Conservation (phyloP, 2,888 invertebrate genomes). For the Caenorhabditis drosophilae region DNA sequence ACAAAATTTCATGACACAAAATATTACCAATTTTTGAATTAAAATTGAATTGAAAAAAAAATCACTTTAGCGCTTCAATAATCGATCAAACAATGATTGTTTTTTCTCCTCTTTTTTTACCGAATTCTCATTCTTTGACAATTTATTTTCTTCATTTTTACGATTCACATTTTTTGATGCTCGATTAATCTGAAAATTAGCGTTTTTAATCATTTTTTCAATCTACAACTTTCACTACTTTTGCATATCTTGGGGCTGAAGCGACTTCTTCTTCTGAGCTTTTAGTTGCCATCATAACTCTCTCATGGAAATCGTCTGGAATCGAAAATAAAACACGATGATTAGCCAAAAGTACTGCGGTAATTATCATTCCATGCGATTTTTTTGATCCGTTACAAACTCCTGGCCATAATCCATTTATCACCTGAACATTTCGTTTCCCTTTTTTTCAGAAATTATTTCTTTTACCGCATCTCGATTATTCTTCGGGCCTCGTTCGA, state of each 20-base stretch:
- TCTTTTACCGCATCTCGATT: slow-evolving; percentile 31
- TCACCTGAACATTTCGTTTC: too few species aligned
- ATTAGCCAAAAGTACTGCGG: slow-evolving; percentile 27
- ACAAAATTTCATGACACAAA: too few species aligned
- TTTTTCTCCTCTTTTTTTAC: background rate
- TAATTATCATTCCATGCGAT: slow-evolving; percentile 15
- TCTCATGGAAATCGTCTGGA: slow-evolving; percentile 12
- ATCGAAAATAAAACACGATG: slow-evolving; percentile 15
- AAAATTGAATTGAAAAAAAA: too few species aligned
- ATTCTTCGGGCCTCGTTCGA: slow-evolving; percentile 19
- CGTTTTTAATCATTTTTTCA: background rate
- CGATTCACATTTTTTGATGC: background rate
- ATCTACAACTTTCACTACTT: background rate
- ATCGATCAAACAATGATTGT: slow-evolving; percentile 3
- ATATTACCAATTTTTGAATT: too few species aligned
- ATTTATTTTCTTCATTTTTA: background rate
- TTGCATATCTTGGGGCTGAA: background rate
- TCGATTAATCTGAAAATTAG: background rate
- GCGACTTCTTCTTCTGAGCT: background rate
- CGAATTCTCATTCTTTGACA: background rate
- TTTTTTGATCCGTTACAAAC: slow-evolving; percentile 17
- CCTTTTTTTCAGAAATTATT: too few species aligned
- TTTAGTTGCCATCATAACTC: background rate
- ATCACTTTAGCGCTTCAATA: too few species aligned
- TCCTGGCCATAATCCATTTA: slow-evolving; percentile 24